phyloP scores from a whole-genome alignment of 2,888 invertebrate genomes.

The Bellardia bayeri region DNA sequence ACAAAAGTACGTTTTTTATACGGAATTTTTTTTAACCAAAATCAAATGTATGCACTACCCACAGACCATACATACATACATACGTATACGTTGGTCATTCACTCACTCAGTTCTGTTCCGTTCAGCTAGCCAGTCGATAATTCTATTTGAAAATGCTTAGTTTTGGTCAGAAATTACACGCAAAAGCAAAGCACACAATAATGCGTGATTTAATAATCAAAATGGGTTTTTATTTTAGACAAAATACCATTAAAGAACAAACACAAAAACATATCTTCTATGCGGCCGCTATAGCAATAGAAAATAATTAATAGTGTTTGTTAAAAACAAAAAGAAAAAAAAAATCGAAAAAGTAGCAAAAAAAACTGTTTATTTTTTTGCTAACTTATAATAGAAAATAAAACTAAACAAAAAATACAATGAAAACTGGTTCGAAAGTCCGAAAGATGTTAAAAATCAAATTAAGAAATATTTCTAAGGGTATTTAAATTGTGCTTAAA shows the following conservation, averaged over 20 bases:
- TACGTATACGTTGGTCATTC: too few species aligned
- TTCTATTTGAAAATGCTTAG: constrained; percentile 18
- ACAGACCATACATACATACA: too few species aligned
- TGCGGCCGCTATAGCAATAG: not conserved
- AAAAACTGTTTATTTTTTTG: not conserved
- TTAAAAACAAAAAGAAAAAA: constrained; percentile 12
- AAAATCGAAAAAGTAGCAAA: not conserved
- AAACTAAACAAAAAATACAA: not conserved
- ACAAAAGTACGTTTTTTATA: not conserved
- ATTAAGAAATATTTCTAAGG: constrained; percentile 7
- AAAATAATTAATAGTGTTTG: constrained; percentile 41
- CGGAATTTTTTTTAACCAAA: not conserved
- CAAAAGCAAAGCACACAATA: constrained; percentile 12
- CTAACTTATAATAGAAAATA: not conserved
- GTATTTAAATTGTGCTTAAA: not conserved
- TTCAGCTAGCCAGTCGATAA: not conserved
- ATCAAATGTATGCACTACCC: too few species aligned
- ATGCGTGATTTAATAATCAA: constrained; percentile 44
- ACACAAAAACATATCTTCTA: constrained; percentile 9
- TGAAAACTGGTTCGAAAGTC: constrained; percentile 14
- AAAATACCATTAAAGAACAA: constrained; percentile 30
- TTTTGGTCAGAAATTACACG: constrained; percentile 37
- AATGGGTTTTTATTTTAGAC: constrained; percentile 22
- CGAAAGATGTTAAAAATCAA: not conserved
- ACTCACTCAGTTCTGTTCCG: not conserved